Conservation (phyloP, 2,888 invertebrate species). For the Athetis lepigone region DNA sequence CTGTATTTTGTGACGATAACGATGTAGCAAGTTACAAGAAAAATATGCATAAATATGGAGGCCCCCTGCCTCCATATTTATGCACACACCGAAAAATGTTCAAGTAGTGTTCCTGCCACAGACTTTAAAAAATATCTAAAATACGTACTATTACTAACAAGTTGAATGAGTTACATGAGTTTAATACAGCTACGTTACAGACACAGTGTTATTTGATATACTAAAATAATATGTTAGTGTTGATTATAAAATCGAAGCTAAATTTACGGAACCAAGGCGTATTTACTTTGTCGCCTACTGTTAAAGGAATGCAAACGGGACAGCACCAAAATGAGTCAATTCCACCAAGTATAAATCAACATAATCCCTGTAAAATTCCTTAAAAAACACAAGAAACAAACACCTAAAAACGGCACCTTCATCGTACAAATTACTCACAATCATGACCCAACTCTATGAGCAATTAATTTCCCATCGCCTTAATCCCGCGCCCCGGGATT, state of each 20-base stretch:
- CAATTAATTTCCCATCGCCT: conserved; percentile 64
- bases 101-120: too few species aligned
- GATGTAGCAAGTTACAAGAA: not conserved
- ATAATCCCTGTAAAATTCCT: not conserved
- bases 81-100: too few species aligned
- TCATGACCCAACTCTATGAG: conserved; percentile 56
- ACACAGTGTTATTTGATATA: too few species aligned
- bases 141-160: too few species aligned
- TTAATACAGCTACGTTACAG: too few species aligned
- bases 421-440: conserved; percentile 46
- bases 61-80: too few species aligned
- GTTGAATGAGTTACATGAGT: too few species aligned
- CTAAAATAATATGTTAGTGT: too few species aligned
- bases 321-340: not conserved
- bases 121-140: too few species aligned
- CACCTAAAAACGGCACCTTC: conserved; percentile 9
- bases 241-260: too few species aligned
- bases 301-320: not conserved
- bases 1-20: not conserved
- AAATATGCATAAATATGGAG: too few species aligned
- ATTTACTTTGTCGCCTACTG: not conserved
- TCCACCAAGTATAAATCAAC: not conserved
- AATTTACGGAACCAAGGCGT: not conserved
- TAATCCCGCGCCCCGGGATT: conserved; percentile 62
- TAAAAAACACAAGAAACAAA: not conserved